These are phyloP conservation scores for Oithona nana DNA, from an alignment of 2,888 invertebrate genomes.

Conservation along the genomic window DNA sequence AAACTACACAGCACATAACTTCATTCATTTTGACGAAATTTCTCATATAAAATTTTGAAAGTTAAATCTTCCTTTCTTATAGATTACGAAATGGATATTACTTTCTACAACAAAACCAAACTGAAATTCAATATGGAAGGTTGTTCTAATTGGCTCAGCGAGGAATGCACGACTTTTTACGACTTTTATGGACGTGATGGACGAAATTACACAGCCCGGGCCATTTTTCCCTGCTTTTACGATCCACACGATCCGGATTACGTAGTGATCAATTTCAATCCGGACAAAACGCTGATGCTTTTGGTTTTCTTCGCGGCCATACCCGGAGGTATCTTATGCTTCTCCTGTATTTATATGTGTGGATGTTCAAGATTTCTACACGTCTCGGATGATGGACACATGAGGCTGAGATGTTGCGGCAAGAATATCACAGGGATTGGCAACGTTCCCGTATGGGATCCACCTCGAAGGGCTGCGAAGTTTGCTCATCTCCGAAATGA, in stretches of 20 bases:
- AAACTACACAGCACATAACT: too few species aligned
- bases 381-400: slow-evolving; percentile 15
- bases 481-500: too few species aligned
- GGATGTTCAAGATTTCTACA: slow-evolving; percentile 9
- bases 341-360: slow-evolving; percentile 17
- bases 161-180: slow-evolving; percentile 20
- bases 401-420: slow-evolving; percentile 10
- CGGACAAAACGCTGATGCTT: slow-evolving; percentile 17
- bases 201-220: slow-evolving; percentile 20
- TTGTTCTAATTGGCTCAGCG: slow-evolving; percentile 21
- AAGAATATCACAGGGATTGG: slow-evolving; percentile 8
- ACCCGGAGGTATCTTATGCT: slow-evolving; percentile 17
- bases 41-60: too few species aligned
- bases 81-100: slow-evolving; percentile 10
- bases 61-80: too few species aligned
- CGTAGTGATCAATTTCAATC: slow-evolving; percentile 21
- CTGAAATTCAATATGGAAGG: slow-evolving; percentile 20
- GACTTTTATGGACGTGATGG: slow-evolving; percentile 19
- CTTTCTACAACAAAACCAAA: slow-evolving; percentile 3
- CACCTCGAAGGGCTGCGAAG: slow-evolving; percentile 6
- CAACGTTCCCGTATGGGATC: slow-evolving; percentile 7
- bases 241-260: slow-evolving; percentile 19
- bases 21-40: too few species aligned
- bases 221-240: slow-evolving; percentile 21
- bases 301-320: slow-evolving; percentile 20